Base-by-base conservation (phyloP, 2,113 vertebrate species). In the Ammodytes dubius region DNA sequence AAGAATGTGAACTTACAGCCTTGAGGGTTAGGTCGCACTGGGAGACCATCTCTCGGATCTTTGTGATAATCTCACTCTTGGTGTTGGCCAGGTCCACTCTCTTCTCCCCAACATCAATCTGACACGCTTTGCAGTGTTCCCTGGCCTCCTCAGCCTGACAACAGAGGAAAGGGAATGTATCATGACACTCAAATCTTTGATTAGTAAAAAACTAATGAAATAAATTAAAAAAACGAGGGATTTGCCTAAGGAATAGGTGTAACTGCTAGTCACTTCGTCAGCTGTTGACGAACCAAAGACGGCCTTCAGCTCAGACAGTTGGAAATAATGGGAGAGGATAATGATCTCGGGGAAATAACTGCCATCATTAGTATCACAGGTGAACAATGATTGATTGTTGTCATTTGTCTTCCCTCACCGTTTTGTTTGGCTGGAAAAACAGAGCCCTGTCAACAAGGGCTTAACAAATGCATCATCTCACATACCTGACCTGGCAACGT, bases 1-100 rank as follows among this genome's bases (percentile, higher is more conserved):
- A 3, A 66, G 57, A 11, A 9, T 10, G 0, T 4, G 17, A 35
- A 92, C 97, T 96, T 93, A 99, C 98, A 68, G 97, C 98, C 89
- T 99, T 99, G 74, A 99, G 95, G 56, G 98, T 99, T 79, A 99
- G 96, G 93, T 99, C 98, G 73, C 98, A 99, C 88, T 99, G 98
- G 81, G 97, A 99, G 89, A 99, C 95, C 91, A 99, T 95, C 89
- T 97, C 96, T 73, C 97, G 95, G 77, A 99, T 94, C 92, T 99
- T 97, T 52, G 96, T 95, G 92, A 99, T 93, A 73, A 97, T 95
- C 80, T 97, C 96, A 60, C 96, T 97, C 94, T 99, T 99, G 80
- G 96, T 94, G 86, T 93, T 97, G 91, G 96, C 96, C 87, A 99
- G 88, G 67, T 97, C 84, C 50, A 94, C 95, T 91, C 95, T 93